Conservation (phyloP, 2,797 vertebrate species). For the Hipposideros larvatus region DNA sequence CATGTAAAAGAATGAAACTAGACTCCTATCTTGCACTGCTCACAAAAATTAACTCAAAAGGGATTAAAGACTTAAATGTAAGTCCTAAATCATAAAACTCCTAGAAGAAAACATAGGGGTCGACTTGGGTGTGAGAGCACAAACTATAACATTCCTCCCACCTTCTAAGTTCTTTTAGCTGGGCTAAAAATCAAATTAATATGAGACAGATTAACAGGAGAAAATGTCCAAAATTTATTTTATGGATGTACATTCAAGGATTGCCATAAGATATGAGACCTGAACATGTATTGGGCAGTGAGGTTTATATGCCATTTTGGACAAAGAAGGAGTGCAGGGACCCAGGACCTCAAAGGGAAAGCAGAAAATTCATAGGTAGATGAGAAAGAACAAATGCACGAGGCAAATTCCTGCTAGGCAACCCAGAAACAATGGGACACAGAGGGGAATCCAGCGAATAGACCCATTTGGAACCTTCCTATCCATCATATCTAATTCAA, state of each 20-base stretch:
- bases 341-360: neutral
- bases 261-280: neutral
- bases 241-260: neutral
- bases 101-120: neutral
- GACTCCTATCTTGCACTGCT: neutral
- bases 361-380: neutral
- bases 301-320: neutral
- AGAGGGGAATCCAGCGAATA: neutral
- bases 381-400: neutral
- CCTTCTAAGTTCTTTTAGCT: neutral
- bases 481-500: neutral
- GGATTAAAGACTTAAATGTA: neutral
- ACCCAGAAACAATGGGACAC: neutral
- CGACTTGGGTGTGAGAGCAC: neutral
- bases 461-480: neutral
- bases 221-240: neutral
- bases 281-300: neutral
- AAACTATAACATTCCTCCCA: neutral
- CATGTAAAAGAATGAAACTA: neutral
- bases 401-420: neutral
- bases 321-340: neutral
- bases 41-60: neutral
- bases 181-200: neutral
- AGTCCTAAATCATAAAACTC: neutral
- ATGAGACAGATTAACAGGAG: neutral